Conservation (phyloP, 2,888 invertebrate species). For the Nephrotoma guestfalica region DNA sequence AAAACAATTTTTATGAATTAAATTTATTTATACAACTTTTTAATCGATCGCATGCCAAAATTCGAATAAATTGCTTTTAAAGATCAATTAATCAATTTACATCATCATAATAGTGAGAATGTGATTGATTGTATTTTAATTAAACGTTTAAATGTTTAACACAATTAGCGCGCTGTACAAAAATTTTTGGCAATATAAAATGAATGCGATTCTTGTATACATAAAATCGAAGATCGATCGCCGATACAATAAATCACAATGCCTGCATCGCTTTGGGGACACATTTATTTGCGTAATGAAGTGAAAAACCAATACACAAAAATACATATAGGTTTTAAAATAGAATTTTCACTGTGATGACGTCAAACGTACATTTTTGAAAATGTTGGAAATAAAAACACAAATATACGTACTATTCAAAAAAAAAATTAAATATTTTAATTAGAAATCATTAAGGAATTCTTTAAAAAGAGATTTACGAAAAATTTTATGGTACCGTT, state of each 20-base stretch:
- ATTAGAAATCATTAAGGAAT: neutral
- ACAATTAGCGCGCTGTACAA: neutral
- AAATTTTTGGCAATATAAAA: neutral
- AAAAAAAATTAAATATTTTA: neutral
- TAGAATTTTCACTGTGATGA: neutral
- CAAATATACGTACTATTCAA: neutral
- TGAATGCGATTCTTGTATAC: neutral
- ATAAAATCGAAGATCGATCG: neutral
- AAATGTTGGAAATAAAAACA: neutral
- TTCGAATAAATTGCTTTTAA: neutral
- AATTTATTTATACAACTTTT: neutral
- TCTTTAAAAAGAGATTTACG: neutral
- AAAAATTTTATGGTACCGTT: neutral
- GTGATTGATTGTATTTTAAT: neutral
- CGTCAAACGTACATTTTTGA: neutral
- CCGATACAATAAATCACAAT: neutral
- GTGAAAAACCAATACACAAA: neutral
- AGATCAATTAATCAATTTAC: neutral
- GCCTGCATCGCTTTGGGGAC: neutral
- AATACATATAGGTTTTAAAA: neutral
- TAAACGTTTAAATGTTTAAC: neutral
- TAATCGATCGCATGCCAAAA: neutral
- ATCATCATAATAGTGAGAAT: neutral
- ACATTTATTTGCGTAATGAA: neutral
- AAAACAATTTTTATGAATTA: neutral